Evolutionary conservation across 2,797 vertebrate species (phyloP).

Genomic region (Tragopan temminckii): DNA sequence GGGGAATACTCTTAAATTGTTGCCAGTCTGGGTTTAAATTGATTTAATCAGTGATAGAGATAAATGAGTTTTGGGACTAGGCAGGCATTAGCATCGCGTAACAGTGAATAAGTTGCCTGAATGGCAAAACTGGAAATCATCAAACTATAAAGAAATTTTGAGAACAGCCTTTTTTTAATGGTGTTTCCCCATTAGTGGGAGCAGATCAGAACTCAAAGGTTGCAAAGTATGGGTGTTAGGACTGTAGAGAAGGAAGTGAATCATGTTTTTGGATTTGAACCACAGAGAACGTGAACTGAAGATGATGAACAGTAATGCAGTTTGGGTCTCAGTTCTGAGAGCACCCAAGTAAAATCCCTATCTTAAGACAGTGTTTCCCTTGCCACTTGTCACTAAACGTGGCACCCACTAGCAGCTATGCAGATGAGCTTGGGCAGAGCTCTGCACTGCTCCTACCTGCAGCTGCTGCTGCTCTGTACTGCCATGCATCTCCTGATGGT

Average conservation of each 20-base stretch:
- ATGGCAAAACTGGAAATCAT: not conserved
- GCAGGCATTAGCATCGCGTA: not conserved
- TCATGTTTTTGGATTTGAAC: rapidly evolving
- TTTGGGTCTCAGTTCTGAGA: not conserved
- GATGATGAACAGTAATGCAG: not conserved
- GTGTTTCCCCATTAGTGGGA: not conserved
- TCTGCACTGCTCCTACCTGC: not conserved
- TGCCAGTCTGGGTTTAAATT: not conserved
- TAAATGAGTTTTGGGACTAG: not conserved
- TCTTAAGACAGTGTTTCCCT: not conserved
- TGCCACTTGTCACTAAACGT: not conserved
- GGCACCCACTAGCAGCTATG: not conserved
- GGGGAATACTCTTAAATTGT: not conserved
- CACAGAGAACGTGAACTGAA: not conserved
- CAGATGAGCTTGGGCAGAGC: rapidly evolving
- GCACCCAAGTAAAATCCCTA: not conserved
- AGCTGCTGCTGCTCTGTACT: not conserved
- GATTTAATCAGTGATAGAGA: not conserved
- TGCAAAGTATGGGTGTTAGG: not conserved
- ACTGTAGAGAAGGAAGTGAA: not conserved
- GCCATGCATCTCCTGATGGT: not conserved
- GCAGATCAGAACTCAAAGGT: not conserved
- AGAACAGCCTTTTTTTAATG: not conserved
- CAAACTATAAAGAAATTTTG: not conserved
- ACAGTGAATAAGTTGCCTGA: not conserved